These are phyloP conservation scores for Dilophus febrilis DNA, from an alignment of 2,888 invertebrate species.

Conservation along the genomic window DNA sequence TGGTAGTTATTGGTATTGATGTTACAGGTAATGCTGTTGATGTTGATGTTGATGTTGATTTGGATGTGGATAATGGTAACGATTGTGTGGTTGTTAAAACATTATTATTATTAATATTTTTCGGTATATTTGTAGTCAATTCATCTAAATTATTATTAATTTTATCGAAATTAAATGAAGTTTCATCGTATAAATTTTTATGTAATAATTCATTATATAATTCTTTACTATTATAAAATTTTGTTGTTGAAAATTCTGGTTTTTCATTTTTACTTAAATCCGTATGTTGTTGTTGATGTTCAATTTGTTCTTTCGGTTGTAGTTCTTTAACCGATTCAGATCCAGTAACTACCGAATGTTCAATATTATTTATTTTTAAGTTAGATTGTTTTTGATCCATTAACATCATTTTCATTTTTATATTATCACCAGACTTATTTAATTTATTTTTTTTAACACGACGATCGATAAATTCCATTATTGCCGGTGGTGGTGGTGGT, in stretches of 20 bases:
- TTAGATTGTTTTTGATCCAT: too few relatives aligned
- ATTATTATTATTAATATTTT: neutral
- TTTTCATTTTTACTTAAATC: neutral
- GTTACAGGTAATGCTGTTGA: neutral
- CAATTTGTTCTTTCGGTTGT: too few relatives aligned
- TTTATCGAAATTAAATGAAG: too few relatives aligned
- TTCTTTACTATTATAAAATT: slow-evolving; percentile 30
- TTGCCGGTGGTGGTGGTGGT: too few relatives aligned
- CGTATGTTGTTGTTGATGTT: slow-evolving; percentile 12
- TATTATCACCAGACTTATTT: too few relatives aligned
- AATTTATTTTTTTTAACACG: too few relatives aligned
- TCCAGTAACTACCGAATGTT: too few relatives aligned
- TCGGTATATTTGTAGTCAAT: neutral
- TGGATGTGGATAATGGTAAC: neutral
- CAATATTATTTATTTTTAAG: too few relatives aligned
- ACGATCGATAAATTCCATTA: too few relatives aligned
- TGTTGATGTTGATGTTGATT: neutral
- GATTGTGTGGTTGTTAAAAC: neutral
- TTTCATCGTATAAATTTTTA: neutral
- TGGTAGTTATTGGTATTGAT: neutral
- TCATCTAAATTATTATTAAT: neutral
- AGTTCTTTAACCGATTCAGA: too few relatives aligned
- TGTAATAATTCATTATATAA: slow-evolving; percentile 23
- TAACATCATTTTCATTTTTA: too few relatives aligned
- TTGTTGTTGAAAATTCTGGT: slow-evolving; percentile 18